Percentiles rank a stretch among this genome's conserved stretches.
Conservation (phyloP, 2,888 invertebrate genomes). For the Cephus sareptanus region DNA sequence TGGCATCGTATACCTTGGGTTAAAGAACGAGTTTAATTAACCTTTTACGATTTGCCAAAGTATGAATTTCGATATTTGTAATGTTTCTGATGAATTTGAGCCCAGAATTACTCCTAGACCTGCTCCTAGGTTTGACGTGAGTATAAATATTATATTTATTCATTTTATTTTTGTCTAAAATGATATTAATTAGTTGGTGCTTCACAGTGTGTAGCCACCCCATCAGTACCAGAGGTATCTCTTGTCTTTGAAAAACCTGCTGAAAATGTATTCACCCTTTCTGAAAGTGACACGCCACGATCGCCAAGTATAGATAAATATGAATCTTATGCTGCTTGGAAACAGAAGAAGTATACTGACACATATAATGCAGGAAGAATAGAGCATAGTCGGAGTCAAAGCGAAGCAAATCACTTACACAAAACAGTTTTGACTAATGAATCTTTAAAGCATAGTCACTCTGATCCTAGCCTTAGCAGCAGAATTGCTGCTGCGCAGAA, state of each 20-base stretch:
- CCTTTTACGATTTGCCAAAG: not conserved
- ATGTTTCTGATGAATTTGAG: constrained; percentile 49
- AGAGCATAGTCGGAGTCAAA: constrained; percentile 15
- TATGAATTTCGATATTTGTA: constrained; percentile 36
- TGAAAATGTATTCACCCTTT: constrained; percentile 2
- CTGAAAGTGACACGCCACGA: constrained; percentile 14
- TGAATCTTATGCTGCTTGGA: constrained; percentile 54
- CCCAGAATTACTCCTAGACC: constrained; percentile 51
- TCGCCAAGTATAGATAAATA: constrained; percentile 24
- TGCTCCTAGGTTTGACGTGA: constrained; percentile 42
- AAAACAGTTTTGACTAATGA: constrained; percentile 3
- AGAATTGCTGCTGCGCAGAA: not conserved
- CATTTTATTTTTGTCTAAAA: not conserved
- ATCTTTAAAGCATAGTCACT: constrained; percentile 15
- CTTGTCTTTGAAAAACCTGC: constrained; percentile 49
- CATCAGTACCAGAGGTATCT: constrained; percentile 58
- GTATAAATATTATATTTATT: constrained; percentile 12
- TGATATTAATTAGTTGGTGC: not conserved
- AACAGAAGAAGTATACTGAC: constrained; percentile 27
- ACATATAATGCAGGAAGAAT: not conserved
- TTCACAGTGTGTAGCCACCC: constrained; percentile 39
- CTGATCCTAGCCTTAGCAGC: constrained; percentile 11
- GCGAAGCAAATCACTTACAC: constrained; percentile 10
- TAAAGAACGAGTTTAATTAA: not conserved
- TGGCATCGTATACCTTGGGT: not conserved